A percentile compares a stretch with the other conserved stretches of the same genome.
Conservation (phyloP, 2,113 vertebrate genomes). For the Alexandromys fortis region DNA sequence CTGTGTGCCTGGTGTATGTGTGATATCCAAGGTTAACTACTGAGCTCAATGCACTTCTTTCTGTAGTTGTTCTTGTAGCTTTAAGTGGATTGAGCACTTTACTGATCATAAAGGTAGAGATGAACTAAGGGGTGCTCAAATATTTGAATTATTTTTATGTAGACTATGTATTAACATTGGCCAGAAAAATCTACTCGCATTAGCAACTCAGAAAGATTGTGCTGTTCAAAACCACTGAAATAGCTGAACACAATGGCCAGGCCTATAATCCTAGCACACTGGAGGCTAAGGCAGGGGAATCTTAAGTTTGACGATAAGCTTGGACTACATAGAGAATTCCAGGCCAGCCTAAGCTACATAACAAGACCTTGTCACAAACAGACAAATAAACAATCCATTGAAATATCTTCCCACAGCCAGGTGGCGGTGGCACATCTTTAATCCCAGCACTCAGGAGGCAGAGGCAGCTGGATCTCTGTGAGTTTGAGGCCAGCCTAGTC, state of each 20-base stretch:
- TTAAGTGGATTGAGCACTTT: not conserved
- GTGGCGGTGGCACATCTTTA: not conserved
- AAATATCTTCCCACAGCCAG: not conserved
- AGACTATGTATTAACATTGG: not conserved
- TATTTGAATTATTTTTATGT: constrained; percentile 44
- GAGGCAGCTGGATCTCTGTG: not conserved
- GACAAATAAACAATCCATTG: not conserved
- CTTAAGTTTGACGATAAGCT: not conserved
- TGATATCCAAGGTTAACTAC: not conserved
- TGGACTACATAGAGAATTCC: not conserved
- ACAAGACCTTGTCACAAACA: not conserved
- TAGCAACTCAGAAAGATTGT: not conserved
- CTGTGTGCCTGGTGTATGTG: not conserved
- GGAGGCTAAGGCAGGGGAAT: not conserved
- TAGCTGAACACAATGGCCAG: not conserved
- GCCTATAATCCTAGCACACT: not conserved
- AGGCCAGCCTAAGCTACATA: not conserved
- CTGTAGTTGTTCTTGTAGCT: not conserved
- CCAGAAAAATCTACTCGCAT: constrained; percentile 7
- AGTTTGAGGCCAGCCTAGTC: not conserved
- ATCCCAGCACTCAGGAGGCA: not conserved
- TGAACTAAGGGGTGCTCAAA: not conserved
- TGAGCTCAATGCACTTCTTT: constrained; percentile 3
- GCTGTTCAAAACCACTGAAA: not conserved
- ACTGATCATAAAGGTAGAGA: not conserved